A percentile compares a stretch with the other conserved stretches of the same genome.
These are phyloP conservation scores for Emesis russula DNA, from an alignment of 2,888 invertebrate species.

Conservation along the genomic window DNA sequence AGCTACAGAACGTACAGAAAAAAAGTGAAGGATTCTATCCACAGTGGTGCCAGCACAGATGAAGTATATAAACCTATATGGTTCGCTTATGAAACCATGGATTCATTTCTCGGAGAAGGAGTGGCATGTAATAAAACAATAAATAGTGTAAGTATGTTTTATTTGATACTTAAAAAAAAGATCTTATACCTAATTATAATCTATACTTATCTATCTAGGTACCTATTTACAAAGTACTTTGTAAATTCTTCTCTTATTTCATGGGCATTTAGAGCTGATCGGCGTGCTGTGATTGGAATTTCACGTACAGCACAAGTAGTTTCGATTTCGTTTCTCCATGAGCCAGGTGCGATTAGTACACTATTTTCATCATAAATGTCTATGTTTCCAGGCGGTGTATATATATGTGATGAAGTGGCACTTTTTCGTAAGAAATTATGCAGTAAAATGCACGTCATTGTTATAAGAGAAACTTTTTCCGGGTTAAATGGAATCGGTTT, in stretches of 20 bases:
- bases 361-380: background rate
- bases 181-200: no score
- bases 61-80: no score
- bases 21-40: conserved; percentile 5
- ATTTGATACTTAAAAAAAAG: background rate
- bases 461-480: conserved; percentile 55
- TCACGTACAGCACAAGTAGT: conserved; percentile 5
- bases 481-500: conserved; percentile 60
- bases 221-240: conserved; percentile 13
- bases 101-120: no score
- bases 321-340: conserved; percentile 27
- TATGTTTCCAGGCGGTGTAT: conserved; percentile 10
- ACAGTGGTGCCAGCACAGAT: no score
- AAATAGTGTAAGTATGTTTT: background rate
- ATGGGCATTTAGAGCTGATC: conserved; percentile 35
- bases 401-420: background rate
- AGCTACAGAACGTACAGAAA: conserved; percentile 30
- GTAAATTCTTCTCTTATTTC: conserved; percentile 44
- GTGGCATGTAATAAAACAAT: background rate
- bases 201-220: background rate
- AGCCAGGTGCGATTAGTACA: background rate
- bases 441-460: conserved; percentile 52
- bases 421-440: conserved; percentile 24
- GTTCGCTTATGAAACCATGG: no score
- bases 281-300: background rate